These are phyloP conservation scores for Rattus norvegicus DNA, from an alignment of 2,113 vertebrate species.

Conservation along the genomic window GRCr8 NC_086032.1:88550501-88551000, in stretches of 20 bases:
- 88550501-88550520: not conserved
- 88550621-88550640: fast-evolving
- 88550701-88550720: not conserved
- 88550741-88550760: not conserved
- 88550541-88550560: fast-evolving
- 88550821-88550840: not conserved
- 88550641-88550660: not conserved
- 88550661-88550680: not conserved
- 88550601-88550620: fast-evolving
- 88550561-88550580: fast-evolving
- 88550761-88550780: not conserved
- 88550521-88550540: not conserved
- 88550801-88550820: not conserved
- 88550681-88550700: not conserved
- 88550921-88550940: not conserved
- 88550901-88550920: not conserved
- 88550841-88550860: not conserved
- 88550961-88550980: not conserved
- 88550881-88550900: too few relatives aligned
- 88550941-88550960: not conserved
- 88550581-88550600: not conserved
- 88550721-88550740: not conserved
- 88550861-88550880: not conserved
- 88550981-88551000: not conserved
- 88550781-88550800: not conserved